A percentile compares a stretch with the other conserved stretches of the same genome.
These are phyloP conservation scores for Macropodus opercularis DNA, from an alignment of 2,797 vertebrate genomes.

Conservation along the genomic window DNA sequence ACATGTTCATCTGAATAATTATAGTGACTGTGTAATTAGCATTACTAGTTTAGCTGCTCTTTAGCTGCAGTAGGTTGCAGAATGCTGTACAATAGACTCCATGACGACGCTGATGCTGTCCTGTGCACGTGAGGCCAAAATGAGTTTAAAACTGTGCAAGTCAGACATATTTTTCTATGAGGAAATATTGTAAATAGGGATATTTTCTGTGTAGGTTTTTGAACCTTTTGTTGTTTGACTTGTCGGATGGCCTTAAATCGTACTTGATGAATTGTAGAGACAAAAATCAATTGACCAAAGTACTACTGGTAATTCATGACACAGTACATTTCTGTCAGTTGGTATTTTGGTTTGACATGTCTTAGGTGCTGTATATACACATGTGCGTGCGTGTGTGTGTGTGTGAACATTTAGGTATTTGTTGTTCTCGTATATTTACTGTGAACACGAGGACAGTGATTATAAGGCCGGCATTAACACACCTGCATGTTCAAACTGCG, in stretches of 20 bases:
- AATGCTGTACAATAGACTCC: slow-evolving; percentile 37
- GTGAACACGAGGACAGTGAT: slow-evolving; percentile 44
- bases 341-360: slow-evolving; percentile 50
- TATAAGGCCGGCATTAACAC: slow-evolving; percentile 21
- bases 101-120: slow-evolving; percentile 40
- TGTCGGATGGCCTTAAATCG: slow-evolving; percentile 71
- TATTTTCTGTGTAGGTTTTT: slow-evolving; percentile 78
- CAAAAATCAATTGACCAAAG: slow-evolving; percentile 80
- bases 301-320: slow-evolving; percentile 60
- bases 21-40: slow-evolving; percentile 26
- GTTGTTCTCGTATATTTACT: slow-evolving; percentile 47
- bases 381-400: slow-evolving; percentile 26
- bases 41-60: slow-evolving; percentile 39
- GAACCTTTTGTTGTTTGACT: slow-evolving; percentile 63
- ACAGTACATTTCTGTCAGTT: slow-evolving; percentile 79
- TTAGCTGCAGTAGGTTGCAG: slow-evolving; percentile 41
- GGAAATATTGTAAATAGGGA: slow-evolving; percentile 74
- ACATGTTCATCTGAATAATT: slow-evolving; percentile 17
- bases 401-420: slow-evolving; percentile 31
- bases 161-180: slow-evolving; percentile 81
- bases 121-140: slow-evolving; percentile 51
- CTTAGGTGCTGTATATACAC: slow-evolving; percentile 42
- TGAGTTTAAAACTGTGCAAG: slow-evolving; percentile 64
- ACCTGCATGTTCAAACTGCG: slow-evolving; percentile 36
- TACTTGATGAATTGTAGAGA: slow-evolving; percentile 71